A percentile compares a stretch with the other conserved stretches of the same genome.
Evolutionary conservation across 1,140 invertebrate genomes (phyloP).

Genomic region (Samia ricini): DNA sequence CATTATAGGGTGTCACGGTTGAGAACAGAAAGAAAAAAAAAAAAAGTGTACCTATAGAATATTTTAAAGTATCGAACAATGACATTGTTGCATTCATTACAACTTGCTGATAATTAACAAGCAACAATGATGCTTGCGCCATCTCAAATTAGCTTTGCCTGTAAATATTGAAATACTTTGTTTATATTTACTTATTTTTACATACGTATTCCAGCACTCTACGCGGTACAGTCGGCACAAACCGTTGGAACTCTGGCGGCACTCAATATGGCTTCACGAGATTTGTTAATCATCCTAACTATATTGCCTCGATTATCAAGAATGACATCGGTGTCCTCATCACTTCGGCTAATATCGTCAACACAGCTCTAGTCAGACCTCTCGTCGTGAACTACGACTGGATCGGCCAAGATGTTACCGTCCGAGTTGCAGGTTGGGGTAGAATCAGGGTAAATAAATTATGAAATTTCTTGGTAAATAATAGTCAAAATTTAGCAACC

Average conservation of each 20-base stretch:
- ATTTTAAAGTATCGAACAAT: too few relatives aligned
- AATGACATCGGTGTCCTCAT: conserved; percentile 47
- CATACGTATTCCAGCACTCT: conserved; percentile 27
- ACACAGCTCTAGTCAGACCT: conserved; percentile 15
- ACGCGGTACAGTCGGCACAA: conserved; percentile 36
- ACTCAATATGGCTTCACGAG: conserved; percentile 12
- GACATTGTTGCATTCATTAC: too few relatives aligned
- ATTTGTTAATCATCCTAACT: conserved; percentile 38
- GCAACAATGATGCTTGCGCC: too few relatives aligned
- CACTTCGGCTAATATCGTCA: conserved; percentile 18
- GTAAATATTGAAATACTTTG: too few relatives aligned
- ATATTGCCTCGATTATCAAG: conserved; percentile 25
- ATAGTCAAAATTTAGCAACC: too few relatives aligned
- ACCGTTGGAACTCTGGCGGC: conserved; percentile 41
- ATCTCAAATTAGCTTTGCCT: too few relatives aligned
- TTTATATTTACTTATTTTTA: conserved; percentile 1
- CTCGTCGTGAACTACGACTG: conserved; percentile 19
- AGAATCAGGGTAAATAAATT: conserved; percentile 25
- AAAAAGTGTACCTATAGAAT: too few relatives aligned
- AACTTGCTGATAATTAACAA: too few relatives aligned
- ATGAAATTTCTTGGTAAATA: too few relatives aligned
- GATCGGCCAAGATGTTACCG: conserved; percentile 13
- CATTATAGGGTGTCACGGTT: too few relatives aligned
- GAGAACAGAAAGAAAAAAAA: too few relatives aligned
- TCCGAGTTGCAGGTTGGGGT: conserved; percentile 36